Evolutionary conservation across 2,113 vertebrate species (phyloP), one percentile per base, ranked within the genome.

Genomic region (Gnathonemus longibarbis): DNA sequence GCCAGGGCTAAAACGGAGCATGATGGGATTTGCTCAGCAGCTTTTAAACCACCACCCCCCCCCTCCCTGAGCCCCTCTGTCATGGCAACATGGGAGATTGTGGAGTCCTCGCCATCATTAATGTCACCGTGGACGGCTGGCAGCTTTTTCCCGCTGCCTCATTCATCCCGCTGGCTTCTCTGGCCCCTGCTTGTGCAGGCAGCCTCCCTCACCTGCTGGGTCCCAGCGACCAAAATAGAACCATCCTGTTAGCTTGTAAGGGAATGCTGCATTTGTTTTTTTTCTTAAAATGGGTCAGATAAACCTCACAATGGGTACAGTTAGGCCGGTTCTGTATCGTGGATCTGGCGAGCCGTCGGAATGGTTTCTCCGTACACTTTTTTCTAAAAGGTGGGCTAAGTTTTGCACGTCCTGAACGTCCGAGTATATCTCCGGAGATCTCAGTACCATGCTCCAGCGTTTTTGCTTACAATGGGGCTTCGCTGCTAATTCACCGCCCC

Each of bases 201-300:
- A n/a, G 21, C 58, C 50, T 46, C 46, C 45, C 62, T 89, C 58
- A 45, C 88, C 62, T 27, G 42, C 58, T 49, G 88, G 17, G 42
- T 27, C 24, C n/a, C 74, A 53, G 42, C 21, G 62, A 89, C 88
- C 42, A 21, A 89, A 74, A 89, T 74, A 89, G 88, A 89, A 89
- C 0, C 88, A 8, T 45, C 6, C 62, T 49, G 10, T 52, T 50
- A 35, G 48, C 15, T 50, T 50, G 85, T 13, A 27, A 24, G 42
- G 21, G 3, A 85, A 85, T 1, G 85, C n/a, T 31, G 49, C 85
- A 31, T 87, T 85, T 49, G 27, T 85, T 24, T 87, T 50, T 49
- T 50, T 53, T 15, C 24, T 52, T 53, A 31, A 87, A 52, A 87
- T 52, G 85, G 50, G 85, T 87, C 49, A 87, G 15, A 49, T 52